phyloP scores from a whole-genome alignment of 2,113 vertebrate genomes.

The Psophia crepitans region DNA sequence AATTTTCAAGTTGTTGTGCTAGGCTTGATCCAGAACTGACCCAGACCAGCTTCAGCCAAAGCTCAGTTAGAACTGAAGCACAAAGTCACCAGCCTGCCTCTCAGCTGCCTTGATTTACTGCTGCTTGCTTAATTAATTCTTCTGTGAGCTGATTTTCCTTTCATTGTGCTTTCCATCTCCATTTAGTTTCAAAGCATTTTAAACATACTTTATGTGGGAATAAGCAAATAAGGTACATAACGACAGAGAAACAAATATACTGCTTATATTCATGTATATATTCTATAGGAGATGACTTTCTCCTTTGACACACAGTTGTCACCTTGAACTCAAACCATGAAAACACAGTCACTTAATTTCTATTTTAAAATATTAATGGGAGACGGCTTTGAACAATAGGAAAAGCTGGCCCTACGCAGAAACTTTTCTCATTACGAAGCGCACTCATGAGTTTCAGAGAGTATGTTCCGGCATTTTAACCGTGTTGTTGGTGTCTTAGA shows the following conservation, averaged over 20 bases:
- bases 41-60: neutral
- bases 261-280: neutral
- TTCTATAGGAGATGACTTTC: neutral
- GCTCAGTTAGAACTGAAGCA: neutral
- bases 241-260: neutral
- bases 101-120: neutral
- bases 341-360: neutral
- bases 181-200: neutral
- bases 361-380: neutral
- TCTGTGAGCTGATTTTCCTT: neutral
- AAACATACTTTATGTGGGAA: neutral
- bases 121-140: neutral
- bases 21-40: neutral
- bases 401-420: neutral
- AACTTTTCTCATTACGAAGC: slow-evolving; percentile 32
- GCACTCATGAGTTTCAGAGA: neutral
- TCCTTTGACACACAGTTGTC: neutral
- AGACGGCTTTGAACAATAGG: neutral
- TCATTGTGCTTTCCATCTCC: neutral
- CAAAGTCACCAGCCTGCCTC: neutral
- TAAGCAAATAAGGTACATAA: neutral
- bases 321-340: neutral
- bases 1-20: neutral
- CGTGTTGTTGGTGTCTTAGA: neutral
- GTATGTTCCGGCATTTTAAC: slow-evolving; percentile 10